Percentiles rank a stretch among this genome's conserved stretches.
Conservation (phyloP, 2,797 vertebrate species). For the Lacerta agilis region DNA sequence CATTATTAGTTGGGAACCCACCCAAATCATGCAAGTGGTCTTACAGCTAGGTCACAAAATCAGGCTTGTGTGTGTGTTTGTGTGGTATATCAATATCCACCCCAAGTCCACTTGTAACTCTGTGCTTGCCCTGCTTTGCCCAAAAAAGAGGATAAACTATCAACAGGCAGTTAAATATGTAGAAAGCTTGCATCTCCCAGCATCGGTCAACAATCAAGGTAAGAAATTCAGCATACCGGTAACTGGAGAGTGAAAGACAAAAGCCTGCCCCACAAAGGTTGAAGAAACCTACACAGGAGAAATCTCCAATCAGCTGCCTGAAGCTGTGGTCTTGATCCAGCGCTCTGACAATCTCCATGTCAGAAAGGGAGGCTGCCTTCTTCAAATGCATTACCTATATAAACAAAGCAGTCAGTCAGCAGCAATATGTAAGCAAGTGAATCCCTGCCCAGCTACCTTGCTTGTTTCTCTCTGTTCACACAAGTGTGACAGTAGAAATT, state of each 20-base stretch:
- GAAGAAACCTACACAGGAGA: slow-evolving; percentile 72
- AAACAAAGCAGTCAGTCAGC: slow-evolving; percentile 23
- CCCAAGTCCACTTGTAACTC: not conserved
- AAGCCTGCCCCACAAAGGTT: not conserved
- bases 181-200: not conserved
- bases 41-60: not conserved
- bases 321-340: slow-evolving; percentile 66
- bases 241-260: not conserved
- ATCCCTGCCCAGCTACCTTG: not conserved
- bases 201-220: not conserved
- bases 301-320: slow-evolving; percentile 74
- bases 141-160: not conserved
- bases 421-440: not conserved
- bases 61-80: not conserved
- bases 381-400: slow-evolving; percentile 63
- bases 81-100: not conserved
- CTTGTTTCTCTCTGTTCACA: not conserved
- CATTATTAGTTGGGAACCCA: not conserved
- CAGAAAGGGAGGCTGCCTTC: slow-evolving; percentile 71
- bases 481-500: not conserved
- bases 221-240: not conserved
- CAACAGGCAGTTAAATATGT: not conserved
- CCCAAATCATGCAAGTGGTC: not conserved
- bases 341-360: slow-evolving; percentile 61
- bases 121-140: too few species aligned